Base-by-base conservation (phyloP, 2,113 vertebrate species). In the Leiothrix lutea region DNA sequence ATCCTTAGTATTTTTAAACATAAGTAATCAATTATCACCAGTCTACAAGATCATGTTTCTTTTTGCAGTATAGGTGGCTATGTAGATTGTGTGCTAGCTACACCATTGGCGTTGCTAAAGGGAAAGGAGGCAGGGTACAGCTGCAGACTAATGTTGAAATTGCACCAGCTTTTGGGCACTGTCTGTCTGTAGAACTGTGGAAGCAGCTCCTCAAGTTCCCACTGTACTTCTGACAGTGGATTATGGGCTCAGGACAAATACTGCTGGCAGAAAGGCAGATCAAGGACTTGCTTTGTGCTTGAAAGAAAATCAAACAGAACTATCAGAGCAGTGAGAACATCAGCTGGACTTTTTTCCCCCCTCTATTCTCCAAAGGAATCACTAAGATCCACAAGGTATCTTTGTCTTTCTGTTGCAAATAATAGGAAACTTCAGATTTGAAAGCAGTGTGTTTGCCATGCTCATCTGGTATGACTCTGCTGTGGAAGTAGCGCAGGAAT, bases 321-420 rank as follows among this genome's bases (percentile, higher is more conserved):
- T 26, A 11, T 36, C 19, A 40, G 13, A 31, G 14, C 6, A 62
- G 17, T 50, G n/a, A 72, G 16, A 69, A 38, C 20, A 28, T 48
- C 44, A 29, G 8, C 33, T 26, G 66, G 45, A 45, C 26, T 2
- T n/a, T 44, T 33, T 2, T 2, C 0, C 4, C 12, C 3, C 8
- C 6, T 25, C 6, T 44, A 0, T 50, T 66, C 36, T 81, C 33
- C 16, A 48, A 31, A 40, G 13, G n/a, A 65, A 29, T 74, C n/a
- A 14, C 35, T 29, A 35, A 80, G 29, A 64, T 67, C 29, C n/a
- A 60, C 12, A 54, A 35, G 8, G 8, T 42, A 26, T 1, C 62
- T 31, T 51, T 75, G 35, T 42, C n/a, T 48, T 88, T 82, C 26
- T 36, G 56, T 42, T 94, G 65, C 24, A 65, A 81, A 56, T 26